Evolutionary conservation across 2,113 vertebrate genomes (phyloP), one percentile per base, ranked within the genome.

Genomic region (Ramphastos sulfuratus): DNA sequence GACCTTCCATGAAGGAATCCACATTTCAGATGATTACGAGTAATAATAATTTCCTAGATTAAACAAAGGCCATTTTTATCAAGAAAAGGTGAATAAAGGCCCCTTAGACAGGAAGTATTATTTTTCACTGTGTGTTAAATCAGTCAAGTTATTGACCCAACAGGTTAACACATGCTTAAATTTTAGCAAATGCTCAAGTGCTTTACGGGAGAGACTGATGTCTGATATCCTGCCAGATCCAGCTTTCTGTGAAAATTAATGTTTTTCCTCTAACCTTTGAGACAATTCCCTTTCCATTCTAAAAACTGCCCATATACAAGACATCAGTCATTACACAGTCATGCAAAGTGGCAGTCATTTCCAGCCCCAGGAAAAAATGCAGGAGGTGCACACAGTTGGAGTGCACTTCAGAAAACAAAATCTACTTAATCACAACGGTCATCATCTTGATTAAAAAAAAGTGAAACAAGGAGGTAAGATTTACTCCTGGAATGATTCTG

Each of bases 391-490:
- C 86, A 88, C 59, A 80, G 64, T 74, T 56, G 63, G 71, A 76
- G 37, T 70, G 56, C 4, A 1, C 0, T 7, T 72, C 65, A 94
- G 82, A 73, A 95, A 84, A 92, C 82, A 95, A 78, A 94, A 93
- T 78, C 82, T 96, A 81, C 35, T 85, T 90, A 83, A 90, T 86
- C 65, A 75, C 39, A 87, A 59, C 11, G 85, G 96, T 64, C 59
- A 85, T 87, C 46, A 63, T 85, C 30, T 66, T 65, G 39, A 42
- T 48, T 87, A 81, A 86, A 88, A 81, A 85, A 82, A 71, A 15
- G 21, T 30, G 48, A 73, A 92, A 87, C 33, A 33, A 74, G 59
- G 60, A 84, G 1, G 4, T 54, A 90, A 90, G 50, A 92, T 92
- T 90, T 86, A 74, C 24, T 81, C 33, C 56, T 86, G 69, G 70